phyloP scores from a whole-genome alignment of 2,797 vertebrate species.

The Pipistrellus pygmaeus region DNA sequence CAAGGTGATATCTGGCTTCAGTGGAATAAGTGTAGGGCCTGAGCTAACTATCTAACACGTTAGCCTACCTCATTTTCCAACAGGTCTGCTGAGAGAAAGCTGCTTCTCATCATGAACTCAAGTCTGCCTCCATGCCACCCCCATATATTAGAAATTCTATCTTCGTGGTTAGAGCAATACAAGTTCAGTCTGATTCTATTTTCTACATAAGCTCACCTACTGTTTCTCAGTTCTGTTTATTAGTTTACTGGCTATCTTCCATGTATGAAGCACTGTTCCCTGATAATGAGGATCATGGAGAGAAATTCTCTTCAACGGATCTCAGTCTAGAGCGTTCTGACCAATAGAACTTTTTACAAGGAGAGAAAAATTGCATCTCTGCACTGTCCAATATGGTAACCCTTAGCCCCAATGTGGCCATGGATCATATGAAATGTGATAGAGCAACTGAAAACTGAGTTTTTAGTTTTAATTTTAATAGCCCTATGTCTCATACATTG shows the following conservation, averaged over 20 bases:
- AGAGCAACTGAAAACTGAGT: not conserved
- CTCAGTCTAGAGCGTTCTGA: not conserved
- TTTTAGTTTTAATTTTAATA: not conserved
- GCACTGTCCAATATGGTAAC: not conserved
- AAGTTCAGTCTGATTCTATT: not conserved
- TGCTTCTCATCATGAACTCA: not conserved
- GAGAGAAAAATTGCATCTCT: not conserved
- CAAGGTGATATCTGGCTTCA: not conserved
- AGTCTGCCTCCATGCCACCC: not conserved
- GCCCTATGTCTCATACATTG: accelerated
- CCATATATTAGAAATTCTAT: not conserved
- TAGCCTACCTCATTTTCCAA: not conserved
- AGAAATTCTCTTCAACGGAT: not conserved
- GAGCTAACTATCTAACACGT: not conserved
- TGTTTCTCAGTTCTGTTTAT: not conserved
- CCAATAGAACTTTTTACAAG: not conserved
- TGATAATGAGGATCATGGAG: not conserved
- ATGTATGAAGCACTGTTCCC: not conserved
- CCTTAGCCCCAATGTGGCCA: not conserved
- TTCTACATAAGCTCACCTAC: not conserved
- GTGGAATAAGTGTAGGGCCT: not conserved
- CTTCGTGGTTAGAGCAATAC: not conserved
- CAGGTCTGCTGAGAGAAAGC: not conserved
- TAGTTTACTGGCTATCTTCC: not conserved
- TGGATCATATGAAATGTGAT: not conserved